Base-by-base conservation (phyloP, 2,797 vertebrate genomes). In the Choloepus didactylus region DNA sequence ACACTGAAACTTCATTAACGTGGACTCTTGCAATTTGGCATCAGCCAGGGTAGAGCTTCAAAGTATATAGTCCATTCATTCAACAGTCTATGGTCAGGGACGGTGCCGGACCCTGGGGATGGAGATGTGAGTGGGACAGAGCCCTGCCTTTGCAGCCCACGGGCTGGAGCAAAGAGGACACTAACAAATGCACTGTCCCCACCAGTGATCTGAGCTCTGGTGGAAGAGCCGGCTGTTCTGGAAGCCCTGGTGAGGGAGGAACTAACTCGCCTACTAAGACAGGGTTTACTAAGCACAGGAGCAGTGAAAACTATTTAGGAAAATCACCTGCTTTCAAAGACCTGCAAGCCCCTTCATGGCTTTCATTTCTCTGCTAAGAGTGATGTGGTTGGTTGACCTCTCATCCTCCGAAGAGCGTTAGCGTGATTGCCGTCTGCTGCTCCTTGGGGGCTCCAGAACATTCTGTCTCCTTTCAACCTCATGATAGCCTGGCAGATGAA, bases 1-100 rank as follows among this genome's bases (percentile, higher is more conserved):
- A 76, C 79, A 83, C n/a, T 59, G 51, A 90, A 94, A 86, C 54
- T 38, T 27, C 87, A 92, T 95, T 96, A 85, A 85, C 95, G 75
- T 76, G 85, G 85, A 82, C 85, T 94, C 46, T 46, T 69, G 59
- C 92, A 60, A 92, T 88, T 88, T 94, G 35, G 82, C 96, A 79
- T 83, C 83, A 88, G 75, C 86, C 69, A 70, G 77, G 62, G 73
- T 49, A 92, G 70, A 75, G 49, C 41, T 82, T 87, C 89, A 85
- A 89, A 95, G 72, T 19, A 51, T 76, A 76, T 19, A 51, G 46
- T 87, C 85, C 51, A 19, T 97, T 72, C 59, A 44, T 87, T 95
- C 67, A 15, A n/a, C 59, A 62, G 27, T 76, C 51, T 41, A 38
- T 16, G 23, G 35, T 54, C 67, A 51, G 66, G 60, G 87, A 76